Evolutionary conservation across 1,140 invertebrate species (phyloP), one percentile per base, ranked within the genome.

Genomic region (Magallana gigas): DNA sequence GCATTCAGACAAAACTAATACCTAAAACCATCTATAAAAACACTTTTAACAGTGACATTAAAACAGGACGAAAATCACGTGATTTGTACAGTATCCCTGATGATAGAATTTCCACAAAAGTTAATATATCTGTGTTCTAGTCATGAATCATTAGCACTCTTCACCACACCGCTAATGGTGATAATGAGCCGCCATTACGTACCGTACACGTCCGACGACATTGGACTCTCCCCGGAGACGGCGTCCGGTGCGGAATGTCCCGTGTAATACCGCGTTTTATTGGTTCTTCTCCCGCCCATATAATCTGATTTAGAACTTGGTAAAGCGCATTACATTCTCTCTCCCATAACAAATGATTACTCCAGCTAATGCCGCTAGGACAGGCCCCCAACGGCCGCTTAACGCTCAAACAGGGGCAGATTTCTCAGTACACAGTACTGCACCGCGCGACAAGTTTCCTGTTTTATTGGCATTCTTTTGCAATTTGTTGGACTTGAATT

Each of bases 101-200:
- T 76, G 68, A 76, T 76, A 76, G 23, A 23, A 76, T 76, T 76
- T 76, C 23, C 23, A 56, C 48, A 58, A 57, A 57, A 83, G 81
- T 83, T 83, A 16, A 18, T 36, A 83, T 56, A 83, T 57, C 57
- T 83, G 14, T 83, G 81, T 56, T 83, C 14, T 58, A 36, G 56
- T 57, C 81, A 57, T 58, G 48, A 23, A 83, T 83, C 81, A 83
- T 83, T 83, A 58, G 48, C 48, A 57, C 48, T 57, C 14, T 83
- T 8, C 18, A 57, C 14, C 8, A 57, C 81, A 23, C 81, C 81
- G 56, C 18, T 57, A 83, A 83, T 83, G 81, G 81, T 58, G 81
- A 58, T 83, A 83, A 83, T 83, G 81, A 83, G 57, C 16, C 56
- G 81, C 81, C 81, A 83, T 83, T 83, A 83, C 81, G 57, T 83